Base-by-base conservation (phyloP, 1,140 invertebrate genomes). In the Aphaenogaster rudis region DNA sequence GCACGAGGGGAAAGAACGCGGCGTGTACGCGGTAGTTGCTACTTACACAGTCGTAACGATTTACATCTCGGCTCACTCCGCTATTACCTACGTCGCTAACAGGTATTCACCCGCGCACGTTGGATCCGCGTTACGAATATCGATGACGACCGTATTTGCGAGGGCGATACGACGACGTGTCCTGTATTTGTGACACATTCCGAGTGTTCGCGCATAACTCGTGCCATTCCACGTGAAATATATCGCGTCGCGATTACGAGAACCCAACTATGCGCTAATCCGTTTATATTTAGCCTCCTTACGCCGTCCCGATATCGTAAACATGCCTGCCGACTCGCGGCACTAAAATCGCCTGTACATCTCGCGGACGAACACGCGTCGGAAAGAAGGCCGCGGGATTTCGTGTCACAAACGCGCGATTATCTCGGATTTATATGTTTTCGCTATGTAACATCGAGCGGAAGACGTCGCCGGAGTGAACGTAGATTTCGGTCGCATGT, bases 371-470 rank as follows among this genome's bases (percentile, higher is more conserved):
- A 78, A 28, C n/a, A 15, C 45, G 50, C 39, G 13, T 69, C 36
- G 64, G 42, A 9, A 82, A 72, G 28, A 45, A n/a, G n/a, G n/a
- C 33, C 28, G 48, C 21, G 33, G 48, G 33, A 76, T 76, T 76
- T 36, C 36, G 59, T 21, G n/a, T 78, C 54, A 28, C 57, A 63
- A 86, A 54, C 69, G 28, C 15, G 33, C 52, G 84, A 86, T 78
- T 69, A 86, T 50, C 71, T 86, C 77, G 50, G 77, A 79, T 77
- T 74, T 80, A 89, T 78, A 66, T 81, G 86, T 86, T 78, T 78
- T 61, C 42, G 67, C 3, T 7, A 28, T 28, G 52, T 3, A n/a
- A 36, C 4, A 17, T 33, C 50, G 54, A 9, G 21, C 45, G 39
- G 1, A 76, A 21, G 59, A 33, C 59, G 39, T 48, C 17, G 17